Conservation (phyloP, 2,888 invertebrate genomes). For the Drosophila emarginata region DNA sequence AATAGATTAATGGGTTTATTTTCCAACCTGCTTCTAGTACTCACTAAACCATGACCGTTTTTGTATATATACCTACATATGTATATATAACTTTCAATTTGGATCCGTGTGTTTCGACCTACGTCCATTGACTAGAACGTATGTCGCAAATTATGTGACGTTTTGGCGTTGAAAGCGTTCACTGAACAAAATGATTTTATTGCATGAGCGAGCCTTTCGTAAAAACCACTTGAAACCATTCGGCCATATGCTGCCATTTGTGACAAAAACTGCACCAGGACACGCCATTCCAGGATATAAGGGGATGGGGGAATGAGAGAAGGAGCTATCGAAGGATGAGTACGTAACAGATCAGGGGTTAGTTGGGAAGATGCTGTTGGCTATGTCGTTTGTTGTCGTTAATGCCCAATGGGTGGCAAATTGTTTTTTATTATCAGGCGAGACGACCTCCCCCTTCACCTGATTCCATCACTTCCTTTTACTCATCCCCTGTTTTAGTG, state of each 20-base stretch:
- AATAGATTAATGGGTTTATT: constrained; percentile 72
- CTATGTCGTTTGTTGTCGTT: constrained; percentile 71
- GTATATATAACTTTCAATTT: constrained; percentile 6
- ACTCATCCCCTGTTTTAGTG: background rate
- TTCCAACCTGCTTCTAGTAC: constrained; percentile 59
- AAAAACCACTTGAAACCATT: constrained; percentile 64
- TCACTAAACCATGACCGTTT: constrained; percentile 22
- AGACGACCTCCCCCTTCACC: background rate
- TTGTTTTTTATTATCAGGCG: constrained; percentile 79
- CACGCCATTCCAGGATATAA: constrained; percentile 46
- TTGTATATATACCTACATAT: no score
- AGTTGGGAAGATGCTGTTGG: constrained; percentile 49
- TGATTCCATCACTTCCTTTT: background rate
- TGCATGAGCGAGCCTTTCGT: constrained; percentile 55
- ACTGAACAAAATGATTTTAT: constrained; percentile 81
- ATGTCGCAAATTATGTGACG: constrained; percentile 71
- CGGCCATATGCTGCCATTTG: constrained; percentile 79
- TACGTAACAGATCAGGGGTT: constrained; percentile 20
- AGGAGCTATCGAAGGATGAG: constrained; percentile 7
- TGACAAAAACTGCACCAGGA: constrained; percentile 62
- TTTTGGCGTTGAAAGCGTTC: constrained; percentile 56
- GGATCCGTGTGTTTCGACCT: constrained; percentile 25
- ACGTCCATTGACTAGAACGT: constrained; percentile 65
- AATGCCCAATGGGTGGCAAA: constrained; percentile 80
- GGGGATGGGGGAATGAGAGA: constrained; percentile 17